phyloP scores from a whole-genome alignment of 2,888 invertebrate genomes.

The Eumacrocentrus americanus region DNA sequence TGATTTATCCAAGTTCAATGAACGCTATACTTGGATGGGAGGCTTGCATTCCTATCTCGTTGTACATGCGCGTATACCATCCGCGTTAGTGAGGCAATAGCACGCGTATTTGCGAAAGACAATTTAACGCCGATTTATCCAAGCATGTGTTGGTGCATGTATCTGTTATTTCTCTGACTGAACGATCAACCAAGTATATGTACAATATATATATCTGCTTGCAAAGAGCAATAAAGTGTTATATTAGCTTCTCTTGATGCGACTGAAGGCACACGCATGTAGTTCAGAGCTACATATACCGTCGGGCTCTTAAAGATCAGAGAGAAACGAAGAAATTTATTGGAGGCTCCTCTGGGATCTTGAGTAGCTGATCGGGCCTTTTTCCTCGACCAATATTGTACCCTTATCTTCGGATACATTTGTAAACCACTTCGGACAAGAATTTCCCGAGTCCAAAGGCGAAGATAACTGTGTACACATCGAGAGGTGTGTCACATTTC shows the following conservation, averaged over 20 bases:
- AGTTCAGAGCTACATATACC: not conserved
- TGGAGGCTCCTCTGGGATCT: not conserved
- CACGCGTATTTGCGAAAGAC: not conserved
- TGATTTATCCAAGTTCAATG: slow-evolving; percentile 19
- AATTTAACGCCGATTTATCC: slow-evolving; percentile 20
- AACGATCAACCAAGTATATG: not conserved
- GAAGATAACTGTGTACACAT: not conserved
- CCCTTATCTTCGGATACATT: slow-evolving; percentile 28
- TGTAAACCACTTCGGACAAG: slow-evolving; percentile 28
- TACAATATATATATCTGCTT: not conserved
- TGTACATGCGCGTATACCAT: not conserved
- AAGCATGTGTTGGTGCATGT: not conserved
- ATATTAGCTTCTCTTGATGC: not conserved
- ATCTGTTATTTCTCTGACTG: not conserved
- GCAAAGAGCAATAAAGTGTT: not conserved
- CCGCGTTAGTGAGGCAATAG: not conserved
- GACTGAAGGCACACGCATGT: not conserved
- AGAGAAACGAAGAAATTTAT: slow-evolving; percentile 1
- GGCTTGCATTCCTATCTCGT: not conserved
- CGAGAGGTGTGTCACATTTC: not conserved
- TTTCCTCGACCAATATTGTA: slow-evolving; percentile 19
- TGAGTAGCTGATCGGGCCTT: not conserved
- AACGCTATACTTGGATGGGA: not conserved
- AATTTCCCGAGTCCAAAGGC: slow-evolving; percentile 17
- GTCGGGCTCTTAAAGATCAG: too few relatives aligned